These are phyloP conservation scores for Limulus polyphemus DNA, from an alignment of 2,888 invertebrate species.

Conservation along the genomic window DNA sequence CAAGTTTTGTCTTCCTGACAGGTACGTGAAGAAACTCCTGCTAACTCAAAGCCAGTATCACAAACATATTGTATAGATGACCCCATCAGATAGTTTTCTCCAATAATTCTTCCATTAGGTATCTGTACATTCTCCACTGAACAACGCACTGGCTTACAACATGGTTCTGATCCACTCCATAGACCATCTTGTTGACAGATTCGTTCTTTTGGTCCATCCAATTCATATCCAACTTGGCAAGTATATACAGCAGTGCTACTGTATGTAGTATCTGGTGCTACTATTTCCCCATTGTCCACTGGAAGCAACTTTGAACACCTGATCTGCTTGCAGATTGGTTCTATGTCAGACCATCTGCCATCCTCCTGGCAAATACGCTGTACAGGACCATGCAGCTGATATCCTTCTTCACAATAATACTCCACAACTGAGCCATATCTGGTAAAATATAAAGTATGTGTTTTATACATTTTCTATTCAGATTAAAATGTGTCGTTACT, in stretches of 20 bases:
- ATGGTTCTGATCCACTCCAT: conserved; percentile 26
- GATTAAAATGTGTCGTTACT: too few species aligned
- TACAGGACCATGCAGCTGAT: conserved; percentile 20
- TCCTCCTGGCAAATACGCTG: conserved; percentile 24
- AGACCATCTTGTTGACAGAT: conserved; percentile 10
- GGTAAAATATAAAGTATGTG: not conserved
- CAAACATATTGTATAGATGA: conserved; percentile 25
- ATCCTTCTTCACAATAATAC: conserved; percentile 20
- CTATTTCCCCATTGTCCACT: not conserved
- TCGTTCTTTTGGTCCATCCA: not conserved
- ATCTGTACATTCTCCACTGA: not conserved
- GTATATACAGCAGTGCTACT: not conserved
- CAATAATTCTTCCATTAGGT: conserved; percentile 40
- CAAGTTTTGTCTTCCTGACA: conserved; percentile 21
- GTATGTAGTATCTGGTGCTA: not conserved
- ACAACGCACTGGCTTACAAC: conserved; percentile 26
- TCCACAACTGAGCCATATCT: conserved; percentile 13
- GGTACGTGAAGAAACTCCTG: conserved; percentile 14
- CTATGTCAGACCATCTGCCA: conserved; percentile 30
- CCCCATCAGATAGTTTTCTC: conserved; percentile 29
- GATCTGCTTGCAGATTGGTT: conserved; percentile 27
- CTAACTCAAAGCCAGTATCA: conserved; percentile 20
- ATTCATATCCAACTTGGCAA: not conserved
- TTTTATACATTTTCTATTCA: too few species aligned
- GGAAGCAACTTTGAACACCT: not conserved